These are phyloP conservation scores for Nephrotoma appendiculata DNA, from an alignment of 2,888 invertebrate species.

Conservation along the genomic window DNA sequence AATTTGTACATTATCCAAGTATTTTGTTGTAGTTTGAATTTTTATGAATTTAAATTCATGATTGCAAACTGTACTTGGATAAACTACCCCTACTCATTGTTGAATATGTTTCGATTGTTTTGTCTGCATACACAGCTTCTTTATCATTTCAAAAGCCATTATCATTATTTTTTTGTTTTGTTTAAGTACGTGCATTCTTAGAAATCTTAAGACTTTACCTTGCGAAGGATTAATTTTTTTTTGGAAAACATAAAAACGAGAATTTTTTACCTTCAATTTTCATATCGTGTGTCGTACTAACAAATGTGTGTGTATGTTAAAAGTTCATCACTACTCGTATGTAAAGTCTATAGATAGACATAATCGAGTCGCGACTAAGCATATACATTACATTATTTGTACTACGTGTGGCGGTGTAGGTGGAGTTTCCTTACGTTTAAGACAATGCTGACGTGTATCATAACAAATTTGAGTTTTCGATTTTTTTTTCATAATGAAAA, in stretches of 20 bases:
- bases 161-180: no score
- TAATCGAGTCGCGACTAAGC: background rate
- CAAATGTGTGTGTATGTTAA: background rate
- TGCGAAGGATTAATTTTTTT: background rate
- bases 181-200: background rate
- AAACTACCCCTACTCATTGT: no score
- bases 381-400: background rate
- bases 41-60: no score
- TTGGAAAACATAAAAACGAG: background rate
- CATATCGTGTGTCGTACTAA: background rate
- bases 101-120: no score
- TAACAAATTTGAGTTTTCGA: background rate
- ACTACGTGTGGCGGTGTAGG: background rate
- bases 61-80: no score
- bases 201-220: background rate
- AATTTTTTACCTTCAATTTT: background rate
- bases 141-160: no score
- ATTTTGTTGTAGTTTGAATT: no score
- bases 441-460: background rate
- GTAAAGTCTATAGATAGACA: background rate
- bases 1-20: no score
- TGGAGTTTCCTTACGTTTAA: background rate
- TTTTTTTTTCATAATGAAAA: background rate
- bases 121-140: no score
- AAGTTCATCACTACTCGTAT: no score